phyloP scores from a whole-genome alignment of 2,113 vertebrate species.

The Tapirus terrestris region DNA sequence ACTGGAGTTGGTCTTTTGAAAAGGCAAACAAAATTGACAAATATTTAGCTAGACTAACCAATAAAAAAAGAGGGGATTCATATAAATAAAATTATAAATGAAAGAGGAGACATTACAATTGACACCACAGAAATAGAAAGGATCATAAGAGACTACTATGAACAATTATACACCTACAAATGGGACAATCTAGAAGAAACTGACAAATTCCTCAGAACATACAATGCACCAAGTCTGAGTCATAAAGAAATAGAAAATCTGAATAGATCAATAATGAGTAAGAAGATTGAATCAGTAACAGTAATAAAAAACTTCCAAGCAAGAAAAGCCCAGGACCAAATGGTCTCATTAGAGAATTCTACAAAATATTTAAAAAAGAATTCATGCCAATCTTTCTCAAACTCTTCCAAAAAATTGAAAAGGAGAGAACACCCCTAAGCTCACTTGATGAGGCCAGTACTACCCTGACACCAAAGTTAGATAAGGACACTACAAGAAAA shows the following conservation, averaged over 20 bases:
- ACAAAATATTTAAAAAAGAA: not conserved
- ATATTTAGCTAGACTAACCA: not conserved
- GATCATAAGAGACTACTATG: not conserved
- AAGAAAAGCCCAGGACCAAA: not conserved
- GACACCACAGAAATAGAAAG: not conserved
- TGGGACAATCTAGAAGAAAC: not conserved
- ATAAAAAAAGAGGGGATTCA: not conserved
- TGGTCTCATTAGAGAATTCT: not conserved
- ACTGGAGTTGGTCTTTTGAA: not conserved
- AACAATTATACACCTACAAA: not conserved
- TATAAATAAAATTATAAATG: not conserved
- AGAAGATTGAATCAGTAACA: not conserved
- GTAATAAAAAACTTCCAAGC: not conserved
- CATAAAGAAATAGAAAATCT: not conserved
- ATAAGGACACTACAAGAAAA: not conserved
- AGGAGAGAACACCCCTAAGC: not conserved
- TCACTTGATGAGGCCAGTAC: not conserved
- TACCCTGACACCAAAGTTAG: not conserved
- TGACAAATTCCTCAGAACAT: not conserved
- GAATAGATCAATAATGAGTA: not conserved
- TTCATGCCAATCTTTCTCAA: not conserved
- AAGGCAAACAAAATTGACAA: not conserved
- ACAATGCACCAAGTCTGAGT: not conserved
- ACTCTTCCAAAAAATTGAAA: not conserved
- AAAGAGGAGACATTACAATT: not conserved